Percentiles rank a stretch among this genome's conserved stretches.
Evolutionary conservation across 1,140 invertebrate genomes (phyloP).

Genomic region (Caenorhabditis inopinata): DNA sequence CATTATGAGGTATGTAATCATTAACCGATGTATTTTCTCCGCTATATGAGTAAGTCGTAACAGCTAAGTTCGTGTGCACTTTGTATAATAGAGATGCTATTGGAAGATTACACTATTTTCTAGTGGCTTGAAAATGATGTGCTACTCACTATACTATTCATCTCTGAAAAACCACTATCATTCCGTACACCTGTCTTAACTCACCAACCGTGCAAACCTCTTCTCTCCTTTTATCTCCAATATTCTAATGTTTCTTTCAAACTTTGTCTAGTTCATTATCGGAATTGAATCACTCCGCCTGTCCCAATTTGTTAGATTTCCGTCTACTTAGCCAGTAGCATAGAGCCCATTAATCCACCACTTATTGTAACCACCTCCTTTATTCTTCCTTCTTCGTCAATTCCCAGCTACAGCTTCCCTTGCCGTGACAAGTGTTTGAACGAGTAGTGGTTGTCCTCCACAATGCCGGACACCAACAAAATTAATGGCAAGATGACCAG

Average conservation of each 20-base stretch:
- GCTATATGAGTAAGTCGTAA: no score
- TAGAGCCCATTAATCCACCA: constrained; percentile 11
- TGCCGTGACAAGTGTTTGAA: constrained; percentile 26
- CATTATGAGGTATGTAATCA: no score
- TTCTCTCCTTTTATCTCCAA: background rate
- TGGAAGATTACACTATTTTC: no score
- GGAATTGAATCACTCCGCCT: constrained; percentile 18
- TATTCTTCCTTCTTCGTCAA: background rate
- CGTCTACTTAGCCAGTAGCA: background rate
- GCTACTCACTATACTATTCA: no score
- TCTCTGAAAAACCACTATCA: background rate
- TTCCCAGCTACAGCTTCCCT: constrained; percentile 24
- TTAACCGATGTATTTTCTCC: no score
- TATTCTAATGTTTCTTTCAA: no score
- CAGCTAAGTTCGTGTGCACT: no score
- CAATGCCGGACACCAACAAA: constrained; percentile 15
- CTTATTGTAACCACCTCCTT: constrained; percentile 17
- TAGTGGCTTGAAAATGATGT: no score
- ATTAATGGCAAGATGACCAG: constrained; percentile 30
- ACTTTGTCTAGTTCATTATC: no score
- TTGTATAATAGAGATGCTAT: no score
- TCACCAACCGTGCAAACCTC: constrained; percentile 8
- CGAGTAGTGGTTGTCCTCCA: background rate
- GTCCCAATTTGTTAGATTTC: constrained; percentile 9
- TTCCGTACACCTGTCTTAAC: background rate